Evolutionary conservation across 2,113 vertebrate species (phyloP), one percentile per base, ranked within the genome.

Genomic region (Phodopus roborovskii): DNA sequence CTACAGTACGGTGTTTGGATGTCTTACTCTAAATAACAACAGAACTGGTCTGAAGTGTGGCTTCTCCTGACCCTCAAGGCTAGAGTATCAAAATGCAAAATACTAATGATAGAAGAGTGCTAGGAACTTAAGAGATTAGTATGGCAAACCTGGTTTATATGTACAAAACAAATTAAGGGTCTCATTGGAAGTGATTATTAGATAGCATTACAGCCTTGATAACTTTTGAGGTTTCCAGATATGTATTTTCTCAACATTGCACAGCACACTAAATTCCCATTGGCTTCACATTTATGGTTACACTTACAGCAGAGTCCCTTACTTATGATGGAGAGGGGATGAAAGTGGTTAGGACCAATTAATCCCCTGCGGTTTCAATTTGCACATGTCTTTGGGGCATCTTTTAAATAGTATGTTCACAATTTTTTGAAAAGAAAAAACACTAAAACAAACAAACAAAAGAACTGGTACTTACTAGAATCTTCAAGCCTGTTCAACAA

Each of bases 401-500:
- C 58, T 73, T 77, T 89, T 81, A 39, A 85, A 83, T 17, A 33
- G 73, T 58, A 58, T n/a, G 50, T 71, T 88, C 13, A 56, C n/a
- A 58, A 56, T 42, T 74, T n/a, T 92, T 53, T 11, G 36, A 62
- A 64, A 26, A 78, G 36, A 10, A 8, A 50, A 11, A 48, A 30
- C 53, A 56, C 53, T 12, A 36, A 79, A n/a, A 2, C 16, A 53
- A 50, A 22, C 64, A 66, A 33, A 33, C 20, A 36, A 64, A 82
- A 20, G 28, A 71, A 79, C 30, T 62, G 73, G 26, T 17, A 60
- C 82, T n/a, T 48, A 77, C 62, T 62, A 56, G 53, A 77, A 9
- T 86, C 77, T 84, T 93, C 16, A 93, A 68, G 79, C 50, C 62
- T 96, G 71, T 94, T 93, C 82, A 62, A 56, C 28, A 96, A 92